Conservation (phyloP, 2,888 invertebrate species). For the Pelosia muscerda region DNA sequence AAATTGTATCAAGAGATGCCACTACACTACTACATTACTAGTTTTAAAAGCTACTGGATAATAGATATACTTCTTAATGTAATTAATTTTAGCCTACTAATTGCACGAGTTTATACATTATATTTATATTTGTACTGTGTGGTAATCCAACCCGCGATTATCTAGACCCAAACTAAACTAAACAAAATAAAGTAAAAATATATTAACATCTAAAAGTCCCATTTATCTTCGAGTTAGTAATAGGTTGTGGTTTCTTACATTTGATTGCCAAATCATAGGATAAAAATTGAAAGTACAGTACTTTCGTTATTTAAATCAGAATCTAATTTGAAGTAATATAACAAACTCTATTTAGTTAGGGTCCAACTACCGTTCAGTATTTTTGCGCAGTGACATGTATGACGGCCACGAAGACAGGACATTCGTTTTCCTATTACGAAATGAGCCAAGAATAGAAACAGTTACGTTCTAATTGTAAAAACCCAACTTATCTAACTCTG, state of each 20-base stretch:
- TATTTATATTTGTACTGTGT: too few species aligned
- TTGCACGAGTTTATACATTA: too few species aligned
- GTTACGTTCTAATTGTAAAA: slow-evolving; percentile 48
- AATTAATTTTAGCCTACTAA: too few species aligned
- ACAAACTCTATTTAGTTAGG: background rate
- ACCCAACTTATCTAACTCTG: slow-evolving; percentile 60
- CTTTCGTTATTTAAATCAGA: background rate
- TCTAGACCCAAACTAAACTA: too few species aligned
- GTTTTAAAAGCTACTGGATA: too few species aligned
- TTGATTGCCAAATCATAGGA: background rate
- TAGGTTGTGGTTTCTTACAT: background rate
- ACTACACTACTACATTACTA: too few species aligned
- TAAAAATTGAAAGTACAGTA: background rate
- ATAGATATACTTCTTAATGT: too few species aligned
- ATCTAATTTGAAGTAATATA: background rate
- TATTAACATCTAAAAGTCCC: background rate
- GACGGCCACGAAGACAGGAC: background rate
- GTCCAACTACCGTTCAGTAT: background rate
- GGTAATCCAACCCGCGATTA: too few species aligned
- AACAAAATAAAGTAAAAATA: too few species aligned
- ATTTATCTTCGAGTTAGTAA: background rate
- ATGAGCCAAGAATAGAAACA: slow-evolving; percentile 32
- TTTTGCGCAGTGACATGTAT: background rate
- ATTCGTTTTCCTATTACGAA: slow-evolving; percentile 38
- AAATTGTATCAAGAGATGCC: too few species aligned